Base-by-base conservation (phyloP, 2,797 vertebrate genomes). In the Australoheros facetus region DNA sequence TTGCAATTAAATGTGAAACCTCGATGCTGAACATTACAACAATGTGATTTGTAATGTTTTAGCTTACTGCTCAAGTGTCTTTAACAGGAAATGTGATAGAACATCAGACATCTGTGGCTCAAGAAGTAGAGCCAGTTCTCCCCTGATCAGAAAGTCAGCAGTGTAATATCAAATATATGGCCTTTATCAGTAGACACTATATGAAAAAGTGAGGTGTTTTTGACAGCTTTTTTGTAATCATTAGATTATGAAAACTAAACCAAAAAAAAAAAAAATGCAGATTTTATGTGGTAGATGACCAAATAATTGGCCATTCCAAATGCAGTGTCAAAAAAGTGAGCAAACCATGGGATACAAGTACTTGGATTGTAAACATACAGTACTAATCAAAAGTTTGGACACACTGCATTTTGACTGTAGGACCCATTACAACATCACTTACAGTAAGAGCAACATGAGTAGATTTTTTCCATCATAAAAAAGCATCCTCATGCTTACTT, bases 391-490 rank as follows among this genome's bases (percentile, higher is more conserved):
- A 37, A 9, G 34, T 10, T 37, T 37, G 34, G 34, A 37, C 34
- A 37, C 34, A 37, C 3, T 37, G 34, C 3, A 51, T 30, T 69
- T 51, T 69, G 26, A 69, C 42, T 5, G 26, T 45, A 69, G 17
- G 17, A 32, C 45, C 45, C n/a, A 30, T 69, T 69, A 51, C 23
- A 69, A n/a, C 16, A 7, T 48, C 45, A 51, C n/a, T 66, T n/a
- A 10, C 51, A 73, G 26, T 42, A 17, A 66, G 19, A 4, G 66
- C 11, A 48, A 54, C 7, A 51, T n/a, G 32, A 37, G 53, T 56
- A 55, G 45, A 69, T 48, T 48, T 78, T 89, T 90, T 88, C 84
- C 84, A 64, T 59, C 1, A 11, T 58, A 82, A 78, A 90, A 90
- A 77, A 42, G 8, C 1, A 2, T 17, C 14, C 19, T 30, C 32